Evolutionary conservation across 2,113 vertebrate species (phyloP).

Genomic region (Clarias gariepinus): DNA sequence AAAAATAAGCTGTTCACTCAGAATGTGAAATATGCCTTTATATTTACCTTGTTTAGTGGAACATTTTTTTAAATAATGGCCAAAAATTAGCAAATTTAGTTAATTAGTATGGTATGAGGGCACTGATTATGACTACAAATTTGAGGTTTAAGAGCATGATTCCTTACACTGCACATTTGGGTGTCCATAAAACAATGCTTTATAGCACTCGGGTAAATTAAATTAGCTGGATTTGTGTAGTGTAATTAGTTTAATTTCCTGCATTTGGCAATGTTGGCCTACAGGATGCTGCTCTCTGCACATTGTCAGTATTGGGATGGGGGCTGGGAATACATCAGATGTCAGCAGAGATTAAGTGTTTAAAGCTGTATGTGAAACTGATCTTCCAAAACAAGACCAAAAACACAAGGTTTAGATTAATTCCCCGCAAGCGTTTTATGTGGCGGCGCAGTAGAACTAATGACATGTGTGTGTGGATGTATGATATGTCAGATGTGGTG

Average conservation of each 20-base stretch:
- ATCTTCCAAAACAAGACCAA: neutral
- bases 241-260: conserved; percentile 38
- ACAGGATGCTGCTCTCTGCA: conserved; percentile 22
- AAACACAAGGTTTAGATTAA: neutral
- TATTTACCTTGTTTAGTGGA: neutral
- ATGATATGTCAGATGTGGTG: conserved; percentile 51
- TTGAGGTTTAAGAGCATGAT: neutral
- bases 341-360: conserved; percentile 11
- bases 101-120: neutral
- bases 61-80: neutral
- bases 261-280: conserved; percentile 29
- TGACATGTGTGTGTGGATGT: conserved; percentile 5
- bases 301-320: conserved; percentile 2
- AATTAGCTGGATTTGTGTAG: conserved; percentile 27
- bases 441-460: neutral
- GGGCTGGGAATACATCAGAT: conserved; percentile 19
- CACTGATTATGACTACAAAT: neutral
- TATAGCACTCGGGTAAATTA: conserved; percentile 17
- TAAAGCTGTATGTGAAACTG: neutral
- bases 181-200: neutral
- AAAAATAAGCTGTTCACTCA: neutral
- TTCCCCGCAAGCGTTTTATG: neutral
- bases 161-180: neutral
- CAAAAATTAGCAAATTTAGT: neutral
- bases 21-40: neutral